A percentile compares a stretch with the other conserved stretches of the same genome.
These are phyloP conservation scores for Cosmopolites sordidus DNA, from an alignment of 2,888 invertebrate species.

Conservation along the genomic window DNA sequence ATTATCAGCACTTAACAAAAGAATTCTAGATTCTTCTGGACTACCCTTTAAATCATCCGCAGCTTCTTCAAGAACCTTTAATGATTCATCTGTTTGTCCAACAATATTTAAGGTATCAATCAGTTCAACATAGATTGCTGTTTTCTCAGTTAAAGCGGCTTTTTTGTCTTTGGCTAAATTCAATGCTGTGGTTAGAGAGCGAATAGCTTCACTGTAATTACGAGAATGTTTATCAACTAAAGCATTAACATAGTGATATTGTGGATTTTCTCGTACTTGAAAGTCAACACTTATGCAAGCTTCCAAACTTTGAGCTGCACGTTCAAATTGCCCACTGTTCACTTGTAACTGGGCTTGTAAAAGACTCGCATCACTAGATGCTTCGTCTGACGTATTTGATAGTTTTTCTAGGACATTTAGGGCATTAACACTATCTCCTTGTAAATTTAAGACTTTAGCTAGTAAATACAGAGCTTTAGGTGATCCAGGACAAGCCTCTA, in stretches of 20 bases:
- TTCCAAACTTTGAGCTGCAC: conserved; percentile 83
- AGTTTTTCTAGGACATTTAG: conserved; percentile 68
- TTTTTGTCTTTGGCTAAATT: conserved; percentile 55
- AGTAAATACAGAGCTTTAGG: conserved; percentile 63
- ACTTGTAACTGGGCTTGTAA: conserved; percentile 82
- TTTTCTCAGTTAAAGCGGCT: conserved; percentile 69
- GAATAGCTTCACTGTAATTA: conserved; percentile 66
- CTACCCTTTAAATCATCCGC: conserved; percentile 69
- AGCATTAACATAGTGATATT: conserved; percentile 85
- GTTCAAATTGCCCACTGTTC: conserved; percentile 62
- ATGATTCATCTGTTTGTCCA: conserved; percentile 74
- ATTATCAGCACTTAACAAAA: conserved; percentile 82
- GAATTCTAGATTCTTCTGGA: conserved; percentile 78
- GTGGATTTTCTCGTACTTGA: conserved; percentile 83
- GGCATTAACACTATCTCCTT: conserved; percentile 71
- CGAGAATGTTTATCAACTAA: conserved; percentile 69
- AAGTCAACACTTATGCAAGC: conserved; percentile 87
- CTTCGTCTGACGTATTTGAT: conserved; percentile 68
- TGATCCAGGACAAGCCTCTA: conserved; percentile 79
- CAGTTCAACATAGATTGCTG: conserved; percentile 82
- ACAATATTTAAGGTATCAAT: conserved; percentile 70
- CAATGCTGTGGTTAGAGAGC: conserved; percentile 72
- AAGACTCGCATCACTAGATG: conserved; percentile 78
- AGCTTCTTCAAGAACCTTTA: conserved; percentile 72
- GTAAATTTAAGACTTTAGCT: conserved; percentile 76